phyloP scores from a whole-genome alignment of 92 coral and sea anemone species.

The Bergia puertoricense region DNA sequence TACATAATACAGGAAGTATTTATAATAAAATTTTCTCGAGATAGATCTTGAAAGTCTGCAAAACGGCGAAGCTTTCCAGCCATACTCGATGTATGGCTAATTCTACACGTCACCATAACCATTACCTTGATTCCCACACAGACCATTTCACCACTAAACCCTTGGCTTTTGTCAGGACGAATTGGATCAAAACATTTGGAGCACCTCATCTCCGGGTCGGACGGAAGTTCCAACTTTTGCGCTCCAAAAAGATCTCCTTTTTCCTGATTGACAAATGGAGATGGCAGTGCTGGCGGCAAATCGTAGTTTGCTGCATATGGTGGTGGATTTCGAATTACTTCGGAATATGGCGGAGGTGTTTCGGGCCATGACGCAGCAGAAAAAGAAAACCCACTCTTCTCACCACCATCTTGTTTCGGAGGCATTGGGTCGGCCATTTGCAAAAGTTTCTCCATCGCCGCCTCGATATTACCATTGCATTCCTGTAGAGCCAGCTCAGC shows the following conservation, averaged over 20 bases:
- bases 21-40: no score
- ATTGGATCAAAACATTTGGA: slow-evolving; percentile 92
- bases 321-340: slow-evolving; percentile 46
- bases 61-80: background rate
- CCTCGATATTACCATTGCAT: slow-evolving; percentile 58
- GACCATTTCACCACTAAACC: slow-evolving; percentile 84
- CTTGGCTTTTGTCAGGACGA: slow-evolving; percentile 77
- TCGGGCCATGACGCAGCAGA: slow-evolving; percentile 50
- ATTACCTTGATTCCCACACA: slow-evolving; percentile 83
- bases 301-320: slow-evolving; percentile 46
- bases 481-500: slow-evolving; percentile 66
- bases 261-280: slow-evolving; percentile 73
- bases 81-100: background rate
- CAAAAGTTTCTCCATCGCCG: slow-evolving; percentile 57
- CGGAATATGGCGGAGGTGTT: slow-evolving; percentile 86
- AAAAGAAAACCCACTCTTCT: slow-evolving; percentile 35
- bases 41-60: no score
- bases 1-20: no score
- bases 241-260: slow-evolving; percentile 61
- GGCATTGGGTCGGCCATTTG: slow-evolving; percentile 18
- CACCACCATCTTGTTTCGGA: slow-evolving; percentile 14
- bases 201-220: slow-evolving; percentile 78
- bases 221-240: slow-evolving; percentile 53
- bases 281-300: slow-evolving; percentile 53
- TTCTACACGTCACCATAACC: no score